Conservation (phyloP, 2,113 vertebrate species). For the Scalopus aquaticus region DNA sequence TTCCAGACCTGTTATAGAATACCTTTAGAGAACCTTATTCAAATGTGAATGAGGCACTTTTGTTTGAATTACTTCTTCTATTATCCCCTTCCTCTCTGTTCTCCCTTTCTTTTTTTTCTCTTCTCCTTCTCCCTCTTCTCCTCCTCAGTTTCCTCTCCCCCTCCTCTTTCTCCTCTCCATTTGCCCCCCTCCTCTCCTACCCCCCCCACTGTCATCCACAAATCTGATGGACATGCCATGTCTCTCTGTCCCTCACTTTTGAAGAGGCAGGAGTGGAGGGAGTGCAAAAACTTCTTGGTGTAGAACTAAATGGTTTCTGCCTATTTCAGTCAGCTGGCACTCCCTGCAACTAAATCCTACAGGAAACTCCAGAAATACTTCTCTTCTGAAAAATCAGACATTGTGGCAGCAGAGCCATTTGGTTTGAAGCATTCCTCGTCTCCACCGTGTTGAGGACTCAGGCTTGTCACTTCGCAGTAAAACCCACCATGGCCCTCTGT, state of each 20-base stretch:
- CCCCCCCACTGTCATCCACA: background rate
- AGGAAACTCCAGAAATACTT: constrained; percentile 16
- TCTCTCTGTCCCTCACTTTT: background rate
- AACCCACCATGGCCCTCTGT: background rate
- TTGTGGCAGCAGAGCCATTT: background rate
- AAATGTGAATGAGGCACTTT: background rate
- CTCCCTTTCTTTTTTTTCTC: background rate
- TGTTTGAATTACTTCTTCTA: background rate
- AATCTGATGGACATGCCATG: background rate
- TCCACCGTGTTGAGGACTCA: background rate
- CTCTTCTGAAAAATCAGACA: background rate
- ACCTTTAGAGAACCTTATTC: background rate
- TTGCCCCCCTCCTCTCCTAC: background rate
- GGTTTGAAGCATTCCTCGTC: background rate
- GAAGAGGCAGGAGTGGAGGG: background rate
- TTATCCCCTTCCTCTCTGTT: background rate
- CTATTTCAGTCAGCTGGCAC: background rate
- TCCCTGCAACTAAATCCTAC: constrained; percentile 14
- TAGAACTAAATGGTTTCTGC: background rate
- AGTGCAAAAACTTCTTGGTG: background rate
- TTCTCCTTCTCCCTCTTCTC: too few relatives aligned
- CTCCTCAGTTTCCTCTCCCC: background rate
- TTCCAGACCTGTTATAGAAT: background rate
- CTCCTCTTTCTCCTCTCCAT: too few relatives aligned
- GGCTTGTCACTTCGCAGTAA: background rate